Evolutionary conservation across 2,797 vertebrate species (phyloP).

Genomic region (Urocyon cinereoargenteus): DNA sequence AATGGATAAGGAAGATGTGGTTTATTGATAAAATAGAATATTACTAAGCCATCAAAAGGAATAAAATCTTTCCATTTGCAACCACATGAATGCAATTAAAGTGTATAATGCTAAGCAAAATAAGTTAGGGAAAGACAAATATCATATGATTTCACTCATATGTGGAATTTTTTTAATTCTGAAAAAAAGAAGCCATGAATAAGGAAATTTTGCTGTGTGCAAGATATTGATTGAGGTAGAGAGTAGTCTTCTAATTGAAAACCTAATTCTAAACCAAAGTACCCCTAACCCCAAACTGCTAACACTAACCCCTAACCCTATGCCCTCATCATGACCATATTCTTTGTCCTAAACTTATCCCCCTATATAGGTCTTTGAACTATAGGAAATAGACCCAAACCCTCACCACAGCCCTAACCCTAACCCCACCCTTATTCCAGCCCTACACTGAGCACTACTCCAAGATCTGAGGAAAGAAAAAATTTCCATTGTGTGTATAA

Average conservation of each 20-base stretch:
- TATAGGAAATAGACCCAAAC: not conserved
- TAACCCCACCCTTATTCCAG: not conserved
- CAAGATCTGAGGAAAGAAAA: not conserved
- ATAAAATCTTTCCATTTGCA: not conserved
- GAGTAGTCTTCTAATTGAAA: not conserved
- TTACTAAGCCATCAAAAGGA: not conserved
- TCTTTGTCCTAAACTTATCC: not conserved
- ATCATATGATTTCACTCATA: not conserved
- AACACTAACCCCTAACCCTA: not conserved
- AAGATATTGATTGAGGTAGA: not conserved
- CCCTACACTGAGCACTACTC: not conserved
- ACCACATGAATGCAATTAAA: not conserved
- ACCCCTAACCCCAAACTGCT: not conserved
- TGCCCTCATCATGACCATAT: not conserved
- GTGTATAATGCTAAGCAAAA: not conserved
- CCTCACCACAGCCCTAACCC: not conserved
- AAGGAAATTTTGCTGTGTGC: not conserved
- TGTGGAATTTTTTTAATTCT: too few species aligned
- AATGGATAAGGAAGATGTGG: not conserved
- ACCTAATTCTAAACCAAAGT: not conserved
- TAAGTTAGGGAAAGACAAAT: not conserved
- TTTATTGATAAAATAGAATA: not conserved
- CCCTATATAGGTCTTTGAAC: not conserved
- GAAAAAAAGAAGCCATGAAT: not conserved
- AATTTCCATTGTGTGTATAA: not conserved